Base-by-base conservation (phyloP, 2,888 invertebrate species). In the Drosophila helvetica region DNA sequence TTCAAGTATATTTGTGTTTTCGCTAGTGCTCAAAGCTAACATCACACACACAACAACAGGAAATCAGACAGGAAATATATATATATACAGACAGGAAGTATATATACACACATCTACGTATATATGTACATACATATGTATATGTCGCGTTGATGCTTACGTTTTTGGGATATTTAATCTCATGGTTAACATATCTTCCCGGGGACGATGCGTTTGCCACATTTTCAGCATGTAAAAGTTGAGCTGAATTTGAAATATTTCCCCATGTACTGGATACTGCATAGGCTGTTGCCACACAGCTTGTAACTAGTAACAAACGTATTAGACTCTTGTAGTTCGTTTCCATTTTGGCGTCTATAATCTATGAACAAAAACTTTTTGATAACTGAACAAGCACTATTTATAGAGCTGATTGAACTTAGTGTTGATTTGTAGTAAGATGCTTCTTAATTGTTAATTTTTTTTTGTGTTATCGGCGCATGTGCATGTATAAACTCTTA, bases 251-350 rank as follows among this genome's bases (percentile, higher is more conserved):
- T 25, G 89, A 86, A 57, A 91, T 90, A 66, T 89, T 90, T 45
- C 90, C 91, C 90, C 90, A 91, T 70, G 89, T 89, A 80, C 88
- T 90, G 47, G 90, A 90, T 48, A 91, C 84, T 61, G 90, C 84
- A 53, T 77, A 82, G 15, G 79, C 77, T 51, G 89, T 88, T 45
- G 86, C 83, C 58, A 80, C 50, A 58, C 83, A 74, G 25, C 80
- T 74, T 27, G 78, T 61, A 52, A 82, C 25, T 33, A 85, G 33
- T 27, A 78, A 47, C 42, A 74, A 25, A 52, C 68, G 52, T n/a
- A 54, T 50, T 10, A 74, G 33, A 59, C 60, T 50, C 52, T 54
- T 72, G 42, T 54, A 42, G 30, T 57, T 33, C 56, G 64, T 51
- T 56, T 64, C 70, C 75, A 75, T 75, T 58, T 65, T 46, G 50